These are phyloP conservation scores for Uloborus diversus DNA, from an alignment of 1,140 invertebrate genomes.

Conservation along the genomic window DNA sequence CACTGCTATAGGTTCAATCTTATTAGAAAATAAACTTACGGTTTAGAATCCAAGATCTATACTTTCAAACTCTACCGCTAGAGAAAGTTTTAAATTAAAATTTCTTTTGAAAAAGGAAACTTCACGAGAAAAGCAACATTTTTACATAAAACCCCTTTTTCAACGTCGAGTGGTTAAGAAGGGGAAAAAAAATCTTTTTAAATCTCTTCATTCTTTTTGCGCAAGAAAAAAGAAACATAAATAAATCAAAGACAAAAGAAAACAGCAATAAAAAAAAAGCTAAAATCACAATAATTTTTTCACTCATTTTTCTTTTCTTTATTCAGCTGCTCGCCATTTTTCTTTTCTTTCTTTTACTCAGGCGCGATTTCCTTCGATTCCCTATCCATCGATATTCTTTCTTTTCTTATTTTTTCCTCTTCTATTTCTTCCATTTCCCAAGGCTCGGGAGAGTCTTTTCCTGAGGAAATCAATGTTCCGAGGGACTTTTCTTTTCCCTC, in stretches of 20 bases:
- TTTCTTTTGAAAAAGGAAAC: too few relatives aligned
- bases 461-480: conserved; percentile 45
- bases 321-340: background rate
- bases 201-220: conserved; percentile 28
- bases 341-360: background rate
- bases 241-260: conserved; percentile 38
- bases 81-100: too few relatives aligned
- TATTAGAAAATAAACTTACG: too few relatives aligned
- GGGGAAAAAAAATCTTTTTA: conserved; percentile 23
- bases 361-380: conserved; percentile 48
- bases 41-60: too few relatives aligned
- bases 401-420: background rate
- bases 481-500: conserved; percentile 23
- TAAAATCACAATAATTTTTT: conserved; percentile 26
- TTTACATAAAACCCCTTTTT: conserved; percentile 18
- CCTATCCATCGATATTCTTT: conserved; percentile 37
- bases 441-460: conserved; percentile 32
- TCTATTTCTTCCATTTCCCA: background rate
- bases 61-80: too few relatives aligned
- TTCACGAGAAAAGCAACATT: background rate
- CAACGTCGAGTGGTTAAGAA: background rate
- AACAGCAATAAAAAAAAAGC: conserved; percentile 25
- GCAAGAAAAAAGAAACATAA: conserved; percentile 31
- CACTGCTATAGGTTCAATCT: too few relatives aligned
- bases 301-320: background rate